Evolutionary conservation across 2,888 invertebrate genomes (phyloP).

Genomic region (Calliopum simillimum): DNA sequence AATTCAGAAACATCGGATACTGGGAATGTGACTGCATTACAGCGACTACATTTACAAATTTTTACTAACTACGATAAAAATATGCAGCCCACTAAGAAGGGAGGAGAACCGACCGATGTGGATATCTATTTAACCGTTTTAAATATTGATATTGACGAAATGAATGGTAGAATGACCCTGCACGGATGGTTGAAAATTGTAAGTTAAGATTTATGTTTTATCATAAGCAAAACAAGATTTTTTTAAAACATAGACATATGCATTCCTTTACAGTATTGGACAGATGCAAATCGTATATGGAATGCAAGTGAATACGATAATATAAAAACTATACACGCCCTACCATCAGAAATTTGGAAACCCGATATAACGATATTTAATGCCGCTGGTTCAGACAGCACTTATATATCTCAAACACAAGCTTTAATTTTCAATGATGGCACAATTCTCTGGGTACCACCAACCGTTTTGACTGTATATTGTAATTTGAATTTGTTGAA

Average conservation of each 20-base stretch:
- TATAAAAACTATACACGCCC: conserved; percentile 72
- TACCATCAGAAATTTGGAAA: conserved; percentile 81
- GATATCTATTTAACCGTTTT: conserved; percentile 71
- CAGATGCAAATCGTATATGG: conserved; percentile 81
- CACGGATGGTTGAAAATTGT: conserved; percentile 76
- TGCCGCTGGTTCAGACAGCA: conserved; percentile 73
- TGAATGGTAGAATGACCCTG: conserved; percentile 72
- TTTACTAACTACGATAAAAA: conserved; percentile 69
- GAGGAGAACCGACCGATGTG: conserved; percentile 55
- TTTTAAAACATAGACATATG: not conserved
- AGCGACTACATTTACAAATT: conserved; percentile 64
- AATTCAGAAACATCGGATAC: conserved; percentile 37
- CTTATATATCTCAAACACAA: conserved; percentile 64
- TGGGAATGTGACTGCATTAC: conserved; percentile 51
- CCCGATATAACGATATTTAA: conserved; percentile 79
- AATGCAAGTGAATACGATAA: conserved; percentile 76
- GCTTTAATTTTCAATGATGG: conserved; percentile 70
- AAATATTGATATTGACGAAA: conserved; percentile 77
- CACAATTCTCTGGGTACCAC: conserved; percentile 75
- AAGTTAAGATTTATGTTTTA: conserved; percentile 43
- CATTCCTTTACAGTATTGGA: conserved; percentile 73
- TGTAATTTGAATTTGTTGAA: conserved; percentile 75
- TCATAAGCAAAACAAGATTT: not conserved
- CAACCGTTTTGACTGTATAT: conserved; percentile 75
- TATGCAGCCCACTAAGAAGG: conserved; percentile 57